These are phyloP conservation scores for Xylota sylvarum DNA, from an alignment of 2,888 invertebrate species.

Conservation along the genomic window DNA sequence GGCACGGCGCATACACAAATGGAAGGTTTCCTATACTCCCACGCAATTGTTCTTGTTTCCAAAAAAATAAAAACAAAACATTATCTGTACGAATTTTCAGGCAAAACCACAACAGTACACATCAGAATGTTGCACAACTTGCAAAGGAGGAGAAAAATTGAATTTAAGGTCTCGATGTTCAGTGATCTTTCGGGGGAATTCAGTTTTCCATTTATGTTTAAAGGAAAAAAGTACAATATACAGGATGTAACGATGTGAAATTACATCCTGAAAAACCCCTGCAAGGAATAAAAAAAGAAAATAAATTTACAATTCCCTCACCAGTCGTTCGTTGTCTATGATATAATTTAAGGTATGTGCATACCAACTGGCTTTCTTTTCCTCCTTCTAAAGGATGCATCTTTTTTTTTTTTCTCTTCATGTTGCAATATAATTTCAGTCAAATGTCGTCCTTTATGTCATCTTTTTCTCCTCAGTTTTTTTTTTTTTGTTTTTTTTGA, in stretches of 20 bases:
- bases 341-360: slow-evolving; percentile 38
- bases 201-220: slow-evolving; percentile 17
- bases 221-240: slow-evolving; percentile 23
- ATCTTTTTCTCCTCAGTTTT: not conserved
- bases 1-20: not conserved
- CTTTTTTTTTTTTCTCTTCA: slow-evolving; percentile 5
- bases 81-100: slow-evolving; percentile 30
- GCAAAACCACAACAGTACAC: slow-evolving; percentile 25
- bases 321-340: slow-evolving; percentile 23
- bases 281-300: not conserved
- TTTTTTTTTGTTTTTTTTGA: slow-evolving; percentile 10
- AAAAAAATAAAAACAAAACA: slow-evolving; percentile 4
- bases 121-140: slow-evolving; percentile 23
- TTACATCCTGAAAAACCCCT: slow-evolving; percentile 52
- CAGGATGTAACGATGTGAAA: slow-evolving; percentile 64
- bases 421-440: slow-evolving; percentile 56
- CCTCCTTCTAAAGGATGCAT: slow-evolving; percentile 26
- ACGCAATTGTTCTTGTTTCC: not conserved
- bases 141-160: slow-evolving; percentile 45
- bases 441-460: slow-evolving; percentile 59
- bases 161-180: slow-evolving; percentile 61
- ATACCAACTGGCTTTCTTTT: slow-evolving; percentile 43
- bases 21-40: not conserved
- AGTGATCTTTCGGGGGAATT: slow-evolving; percentile 50
- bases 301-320: slow-evolving; percentile 35